Evolutionary conservation across 2,113 vertebrate species (phyloP), one percentile per base, ranked within the genome.

Genomic region (Acanthisitta chloris): DNA sequence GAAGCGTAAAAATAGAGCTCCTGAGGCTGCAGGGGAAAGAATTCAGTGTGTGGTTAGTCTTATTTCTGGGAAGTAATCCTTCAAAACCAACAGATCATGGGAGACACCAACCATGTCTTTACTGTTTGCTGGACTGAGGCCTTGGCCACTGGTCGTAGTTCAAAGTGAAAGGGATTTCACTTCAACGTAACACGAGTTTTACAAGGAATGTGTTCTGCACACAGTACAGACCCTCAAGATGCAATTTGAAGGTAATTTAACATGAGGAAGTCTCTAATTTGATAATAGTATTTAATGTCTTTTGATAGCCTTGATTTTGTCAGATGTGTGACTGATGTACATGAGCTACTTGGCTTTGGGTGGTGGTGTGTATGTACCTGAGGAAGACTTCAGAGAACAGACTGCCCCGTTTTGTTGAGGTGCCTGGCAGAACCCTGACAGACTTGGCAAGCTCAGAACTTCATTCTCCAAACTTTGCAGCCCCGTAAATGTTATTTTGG

Each of bases 301-400:
- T 86, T 36, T 5, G 28, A 43, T 7, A 52, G 49, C 8, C 34
- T 24, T 10, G 23, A 7, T 42, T 42, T 65, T 77, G 16, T 58
- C 10, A 29, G 78, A 31, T 4, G 1, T 2, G 24, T 16, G 51
- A 2, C 6, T 10, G 40, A 43, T 13, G 34, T 5, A 2, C 19
- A 20, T 46, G 5, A 78, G 58, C 45, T 52, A 40, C 59, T 51
- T 55, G 76, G 1, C 81, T 55, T 55, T 67, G 34, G 72, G 57
- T 23, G 58, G 40, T 2, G 23, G 6, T 8, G 13, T 7, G 3
- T 51, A 2, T 13, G 9, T 36, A 10, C 19, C 62, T 42, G 24
- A 7, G 29, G 42, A 8, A 42, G 20, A 26, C 54, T 65, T 58
- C 28, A 14, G 40, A 43, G 21, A 13, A 10, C 43, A 13, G 18